These are phyloP conservation scores for Panurus biarmicus DNA, from an alignment of 2,113 vertebrate genomes.

Conservation along the genomic window DNA sequence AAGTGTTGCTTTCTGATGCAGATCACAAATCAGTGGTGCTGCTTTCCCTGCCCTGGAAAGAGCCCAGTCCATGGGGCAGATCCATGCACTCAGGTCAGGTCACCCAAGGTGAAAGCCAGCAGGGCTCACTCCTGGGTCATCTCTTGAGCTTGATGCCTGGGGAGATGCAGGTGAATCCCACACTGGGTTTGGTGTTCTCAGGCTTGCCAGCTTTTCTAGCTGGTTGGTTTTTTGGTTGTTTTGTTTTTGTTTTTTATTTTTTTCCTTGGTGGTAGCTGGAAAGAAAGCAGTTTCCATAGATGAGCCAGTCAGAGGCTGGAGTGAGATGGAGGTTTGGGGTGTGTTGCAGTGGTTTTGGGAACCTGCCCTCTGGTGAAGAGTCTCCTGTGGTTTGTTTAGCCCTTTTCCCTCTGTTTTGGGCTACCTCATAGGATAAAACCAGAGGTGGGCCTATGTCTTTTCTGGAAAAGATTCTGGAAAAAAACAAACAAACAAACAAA, in stretches of 20 bases:
- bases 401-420: background rate
- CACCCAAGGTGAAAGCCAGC: background rate
- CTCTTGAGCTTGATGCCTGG: background rate
- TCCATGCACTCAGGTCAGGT: rapidly evolving
- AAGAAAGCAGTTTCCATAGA: background rate
- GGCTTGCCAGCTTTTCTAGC: background rate
- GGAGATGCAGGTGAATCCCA: background rate
- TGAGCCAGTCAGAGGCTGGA: background rate
- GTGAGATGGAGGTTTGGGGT: background rate
- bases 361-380: background rate
- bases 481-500: too few species aligned
- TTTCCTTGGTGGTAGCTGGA: background rate
- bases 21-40: rapidly evolving
- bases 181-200: background rate
- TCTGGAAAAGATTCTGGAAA: background rate
- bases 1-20: background rate
- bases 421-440: background rate
- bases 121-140: background rate
- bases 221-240: rapidly evolving
- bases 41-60: background rate
- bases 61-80: background rate
- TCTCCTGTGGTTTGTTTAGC: background rate
- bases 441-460: background rate
- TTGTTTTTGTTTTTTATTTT: rapidly evolving
- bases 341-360: background rate